phyloP scores from a whole-genome alignment of 2,797 vertebrate species.

The Tympanoctomys barrerae region DNA sequence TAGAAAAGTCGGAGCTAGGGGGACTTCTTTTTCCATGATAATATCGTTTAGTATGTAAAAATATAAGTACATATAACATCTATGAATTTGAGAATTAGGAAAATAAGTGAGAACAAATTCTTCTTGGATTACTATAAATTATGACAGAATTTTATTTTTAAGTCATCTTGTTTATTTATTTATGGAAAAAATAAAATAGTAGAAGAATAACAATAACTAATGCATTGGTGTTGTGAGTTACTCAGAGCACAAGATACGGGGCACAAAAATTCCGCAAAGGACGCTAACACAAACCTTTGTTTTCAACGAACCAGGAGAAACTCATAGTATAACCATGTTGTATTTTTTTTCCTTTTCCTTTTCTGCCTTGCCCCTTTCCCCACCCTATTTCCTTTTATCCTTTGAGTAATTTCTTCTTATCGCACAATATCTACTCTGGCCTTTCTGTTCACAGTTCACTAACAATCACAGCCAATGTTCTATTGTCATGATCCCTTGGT shows the following conservation, averaged over 20 bases:
- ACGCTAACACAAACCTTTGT: neutral
- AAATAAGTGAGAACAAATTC: neutral
- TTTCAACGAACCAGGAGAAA: neutral
- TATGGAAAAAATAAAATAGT: neutral
- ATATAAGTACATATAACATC: neutral
- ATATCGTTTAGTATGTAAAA: neutral
- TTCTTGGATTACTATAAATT: neutral
- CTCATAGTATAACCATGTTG: neutral
- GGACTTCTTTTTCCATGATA: neutral
- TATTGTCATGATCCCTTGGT: constrained; percentile 38
- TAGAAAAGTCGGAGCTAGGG: constrained; percentile 56
- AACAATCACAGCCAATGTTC: constrained; percentile 8
- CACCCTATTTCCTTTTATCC: neutral
- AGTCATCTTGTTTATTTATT: neutral
- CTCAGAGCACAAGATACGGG: neutral
- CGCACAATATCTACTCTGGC: neutral
- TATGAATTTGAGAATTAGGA: neutral
- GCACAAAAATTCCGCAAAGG: neutral
- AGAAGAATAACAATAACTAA: neutral
- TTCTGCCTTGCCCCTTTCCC: neutral
- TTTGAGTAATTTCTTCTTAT: neutral
- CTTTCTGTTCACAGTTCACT: constrained; percentile 58
- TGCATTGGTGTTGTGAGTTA: neutral
- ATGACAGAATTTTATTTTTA: neutral
- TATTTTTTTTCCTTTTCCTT: neutral